A percentile compares a stretch with the other conserved stretches of the same genome.
Evolutionary conservation across 2,797 vertebrate genomes (phyloP).

Genomic region (Poeciliopsis gracilis): DNA sequence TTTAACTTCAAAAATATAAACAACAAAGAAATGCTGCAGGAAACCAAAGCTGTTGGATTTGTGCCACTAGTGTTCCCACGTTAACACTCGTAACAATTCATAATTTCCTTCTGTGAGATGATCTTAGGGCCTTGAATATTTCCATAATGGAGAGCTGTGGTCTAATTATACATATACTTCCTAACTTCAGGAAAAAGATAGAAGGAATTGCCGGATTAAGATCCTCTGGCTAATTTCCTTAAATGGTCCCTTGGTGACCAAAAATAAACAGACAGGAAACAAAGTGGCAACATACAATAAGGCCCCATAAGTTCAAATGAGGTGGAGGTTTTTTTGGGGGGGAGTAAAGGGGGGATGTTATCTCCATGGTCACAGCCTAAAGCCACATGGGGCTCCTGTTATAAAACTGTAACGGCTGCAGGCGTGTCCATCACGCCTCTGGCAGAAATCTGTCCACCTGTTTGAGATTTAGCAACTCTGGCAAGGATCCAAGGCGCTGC

Average conservation of each 20-base stretch:
- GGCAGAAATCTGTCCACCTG: slow-evolving; percentile 28
- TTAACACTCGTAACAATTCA: not conserved
- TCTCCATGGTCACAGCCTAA: not conserved
- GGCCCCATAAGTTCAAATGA: not conserved
- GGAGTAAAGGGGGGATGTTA: not conserved
- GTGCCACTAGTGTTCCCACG: not conserved
- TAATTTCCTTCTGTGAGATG: slow-evolving; percentile 38
- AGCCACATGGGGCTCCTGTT: not conserved
- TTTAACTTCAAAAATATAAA: not conserved
- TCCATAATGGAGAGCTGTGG: slow-evolving; percentile 78
- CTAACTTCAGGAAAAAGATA: slow-evolving; percentile 78
- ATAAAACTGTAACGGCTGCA: not conserved
- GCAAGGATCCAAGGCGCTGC: not conserved
- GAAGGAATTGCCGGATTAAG: slow-evolving; percentile 53
- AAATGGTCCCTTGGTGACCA: slow-evolving; percentile 14
- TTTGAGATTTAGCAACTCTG: slow-evolving; percentile 28
- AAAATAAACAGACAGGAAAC: slow-evolving; percentile 26
- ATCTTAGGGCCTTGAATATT: slow-evolving; percentile 70
- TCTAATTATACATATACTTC: slow-evolving; percentile 80
- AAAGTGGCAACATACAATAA: not conserved
- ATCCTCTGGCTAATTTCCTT: slow-evolving; percentile 61
- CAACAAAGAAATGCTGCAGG: not conserved
- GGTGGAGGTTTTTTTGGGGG: not conserved
- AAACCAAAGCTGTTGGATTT: not conserved
- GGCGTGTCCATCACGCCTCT: not conserved